Conservation (phyloP, 2,888 invertebrate genomes). For the Nowickia ferox region DNA sequence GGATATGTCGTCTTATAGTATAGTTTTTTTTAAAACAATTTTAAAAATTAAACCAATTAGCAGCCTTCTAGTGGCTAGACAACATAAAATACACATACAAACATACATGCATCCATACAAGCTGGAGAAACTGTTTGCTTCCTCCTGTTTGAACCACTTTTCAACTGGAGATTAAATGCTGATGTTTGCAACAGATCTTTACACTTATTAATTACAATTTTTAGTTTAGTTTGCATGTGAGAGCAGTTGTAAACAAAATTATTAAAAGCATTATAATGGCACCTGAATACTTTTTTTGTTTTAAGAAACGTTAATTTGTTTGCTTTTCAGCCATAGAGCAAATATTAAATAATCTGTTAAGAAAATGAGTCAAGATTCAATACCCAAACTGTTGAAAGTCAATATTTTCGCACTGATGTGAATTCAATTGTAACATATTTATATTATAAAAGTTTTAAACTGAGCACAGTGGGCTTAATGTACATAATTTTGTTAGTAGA, state of each 20-base stretch:
- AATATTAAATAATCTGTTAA: slow-evolving; percentile 42
- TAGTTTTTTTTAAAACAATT: neutral
- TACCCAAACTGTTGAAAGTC: slow-evolving; percentile 34
- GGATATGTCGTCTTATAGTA: slow-evolving; percentile 49
- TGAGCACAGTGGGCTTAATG: slow-evolving; percentile 14
- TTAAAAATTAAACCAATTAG: neutral
- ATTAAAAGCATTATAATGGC: slow-evolving; percentile 58
- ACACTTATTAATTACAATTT: slow-evolving; percentile 34
- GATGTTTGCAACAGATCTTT: neutral
- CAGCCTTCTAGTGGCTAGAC: neutral
- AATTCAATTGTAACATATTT: slow-evolving; percentile 58
- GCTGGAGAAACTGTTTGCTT: slow-evolving; percentile 1
- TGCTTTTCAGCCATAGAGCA: slow-evolving; percentile 25
- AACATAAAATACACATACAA: neutral
- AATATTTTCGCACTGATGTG: slow-evolving; percentile 56
- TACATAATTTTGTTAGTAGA: too few relatives aligned
- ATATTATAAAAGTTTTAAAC: slow-evolving; percentile 7
- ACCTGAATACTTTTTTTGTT: slow-evolving; percentile 37
- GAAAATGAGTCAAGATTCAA: slow-evolving; percentile 1
- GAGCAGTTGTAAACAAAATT: slow-evolving; percentile 54
- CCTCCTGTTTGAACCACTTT: slow-evolving; percentile 7
- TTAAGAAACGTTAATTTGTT: slow-evolving; percentile 29
- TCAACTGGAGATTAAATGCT: neutral
- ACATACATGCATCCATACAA: neutral
- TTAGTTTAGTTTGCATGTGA: neutral